Percentiles rank a stretch among this genome's conserved stretches.
phyloP scores from a whole-genome alignment of 2,888 invertebrate genomes.

The Geotrupes spiniger region DNA sequence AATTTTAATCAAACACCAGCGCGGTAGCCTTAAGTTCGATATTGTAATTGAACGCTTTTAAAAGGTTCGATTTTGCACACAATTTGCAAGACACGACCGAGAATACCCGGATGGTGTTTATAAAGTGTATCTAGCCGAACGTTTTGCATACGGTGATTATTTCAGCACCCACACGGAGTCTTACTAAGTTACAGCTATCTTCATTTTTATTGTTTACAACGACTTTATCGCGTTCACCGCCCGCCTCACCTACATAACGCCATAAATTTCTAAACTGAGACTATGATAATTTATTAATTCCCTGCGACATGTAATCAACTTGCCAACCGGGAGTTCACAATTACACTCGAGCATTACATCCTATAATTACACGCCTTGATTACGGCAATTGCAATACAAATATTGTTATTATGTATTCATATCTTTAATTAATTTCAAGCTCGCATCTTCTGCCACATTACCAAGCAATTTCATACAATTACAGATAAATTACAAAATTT shows the following conservation, averaged over 20 bases:
- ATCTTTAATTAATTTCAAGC: constrained; percentile 25
- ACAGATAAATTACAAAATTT: too few relatives aligned
- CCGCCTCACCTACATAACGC: constrained; percentile 23
- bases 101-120: constrained; percentile 17
- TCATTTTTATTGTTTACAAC: constrained; percentile 43
- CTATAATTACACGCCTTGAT: constrained; percentile 28
- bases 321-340: constrained; percentile 27
- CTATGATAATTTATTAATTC: constrained; percentile 24
- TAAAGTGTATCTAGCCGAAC: constrained; percentile 27
- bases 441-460: constrained; percentile 3
- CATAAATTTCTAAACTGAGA: constrained; percentile 7
- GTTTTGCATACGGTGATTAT: constrained; percentile 41
- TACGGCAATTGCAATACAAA: constrained; percentile 28
- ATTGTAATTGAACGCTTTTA: constrained; percentile 48
- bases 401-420: constrained; percentile 26
- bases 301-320: constrained; percentile 25
- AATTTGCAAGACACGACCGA: constrained; percentile 44
- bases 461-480: too few relatives aligned
- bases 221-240: constrained; percentile 34
- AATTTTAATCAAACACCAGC: constrained; percentile 50
- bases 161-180: constrained; percentile 44
- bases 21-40: constrained; percentile 44
- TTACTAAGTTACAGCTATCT: constrained; percentile 34
- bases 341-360: constrained; percentile 27
- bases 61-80: constrained; percentile 50